Percentiles rank a stretch among this genome's conserved stretches.
phyloP scores from a whole-genome alignment of 2,113 vertebrate genomes.

The Malurus elegans region DNA sequence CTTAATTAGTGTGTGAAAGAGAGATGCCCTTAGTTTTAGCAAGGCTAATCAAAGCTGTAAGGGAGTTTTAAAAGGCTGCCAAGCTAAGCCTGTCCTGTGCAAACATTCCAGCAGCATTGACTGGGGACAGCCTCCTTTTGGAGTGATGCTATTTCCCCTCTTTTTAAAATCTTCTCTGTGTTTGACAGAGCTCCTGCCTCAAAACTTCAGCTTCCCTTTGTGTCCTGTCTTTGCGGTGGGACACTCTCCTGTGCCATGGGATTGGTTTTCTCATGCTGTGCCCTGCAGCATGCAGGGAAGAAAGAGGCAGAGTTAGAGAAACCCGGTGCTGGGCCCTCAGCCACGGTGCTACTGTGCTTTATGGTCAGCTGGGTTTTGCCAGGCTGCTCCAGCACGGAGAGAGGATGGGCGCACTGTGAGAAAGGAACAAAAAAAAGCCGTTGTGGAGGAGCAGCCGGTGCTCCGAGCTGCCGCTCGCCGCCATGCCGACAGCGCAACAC shows the following conservation, averaged over 20 bases:
- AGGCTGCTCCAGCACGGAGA: neutral
- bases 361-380: neutral
- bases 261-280: neutral
- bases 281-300: neutral
- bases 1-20: conserved; percentile 43
- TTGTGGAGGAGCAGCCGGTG: neutral
- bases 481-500: neutral
- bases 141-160: neutral
- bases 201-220: neutral
- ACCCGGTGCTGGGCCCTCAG: neutral
- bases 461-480: neutral
- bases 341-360: neutral
- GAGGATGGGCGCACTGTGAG: neutral
- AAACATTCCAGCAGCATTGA: conserved; percentile 1
- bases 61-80: neutral
- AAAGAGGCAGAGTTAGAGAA: neutral
- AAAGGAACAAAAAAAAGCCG: neutral
- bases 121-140: neutral
- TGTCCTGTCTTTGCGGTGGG: neutral
- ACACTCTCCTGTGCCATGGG: rapidly evolving
- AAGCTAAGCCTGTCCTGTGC: neutral
- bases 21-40: conserved; percentile 46
- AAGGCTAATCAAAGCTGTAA: conserved; percentile 34
- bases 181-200: neutral
- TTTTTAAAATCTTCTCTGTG: neutral